Evolutionary conservation across 2,888 invertebrate genomes (phyloP), one percentile per base, ranked within the genome.

Genomic region (Mesorhabditis belari): DNA sequence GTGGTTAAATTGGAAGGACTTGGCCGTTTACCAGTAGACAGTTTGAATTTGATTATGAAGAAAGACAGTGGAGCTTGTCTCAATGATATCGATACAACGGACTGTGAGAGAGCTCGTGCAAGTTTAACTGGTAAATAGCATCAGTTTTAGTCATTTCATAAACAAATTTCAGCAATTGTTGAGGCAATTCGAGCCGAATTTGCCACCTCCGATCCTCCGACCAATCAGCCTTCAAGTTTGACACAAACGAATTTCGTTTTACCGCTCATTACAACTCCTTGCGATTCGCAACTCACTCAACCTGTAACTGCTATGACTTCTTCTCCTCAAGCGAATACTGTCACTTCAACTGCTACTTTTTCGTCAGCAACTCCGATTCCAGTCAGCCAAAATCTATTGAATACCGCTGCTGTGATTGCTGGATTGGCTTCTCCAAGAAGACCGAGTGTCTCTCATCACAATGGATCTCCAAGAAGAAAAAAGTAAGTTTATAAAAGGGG

Each of bases 61-160:
- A 64, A 55, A 49, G 74, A 76, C 50, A 71, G 77, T 49, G 69
- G 90, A 89, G 49, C 91, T 90, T 68, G 88, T 90, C 86, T 94
- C 70, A 91, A 91, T 63, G 92, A 93, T 81, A 92, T 95, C 77
- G 94, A 95, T 82, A 94, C 94, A 2, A 90, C 92, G 57, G 93
- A 94, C 84, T 94, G 93, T 84, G 92, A 92, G 81, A 91, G 90
- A 84, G 92, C 93, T 64, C 86, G 73, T 17, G 57, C 54, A 5
- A 72, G 72, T 12, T 60, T 77, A 25, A 52, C 70, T n/a, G 60
- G 71, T 71, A 28, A 58, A 66, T 67, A 23, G 17, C 49, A 24
- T 17, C 55, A 17, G 12, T 9, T n/a, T 17, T 58, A 49, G 17
- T 24, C 6, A 51, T n/a, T 27, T 5, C 6, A 54, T 12, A 23